Base-by-base conservation (phyloP, 2,888 invertebrate species). In the Cantharis rustica region DNA sequence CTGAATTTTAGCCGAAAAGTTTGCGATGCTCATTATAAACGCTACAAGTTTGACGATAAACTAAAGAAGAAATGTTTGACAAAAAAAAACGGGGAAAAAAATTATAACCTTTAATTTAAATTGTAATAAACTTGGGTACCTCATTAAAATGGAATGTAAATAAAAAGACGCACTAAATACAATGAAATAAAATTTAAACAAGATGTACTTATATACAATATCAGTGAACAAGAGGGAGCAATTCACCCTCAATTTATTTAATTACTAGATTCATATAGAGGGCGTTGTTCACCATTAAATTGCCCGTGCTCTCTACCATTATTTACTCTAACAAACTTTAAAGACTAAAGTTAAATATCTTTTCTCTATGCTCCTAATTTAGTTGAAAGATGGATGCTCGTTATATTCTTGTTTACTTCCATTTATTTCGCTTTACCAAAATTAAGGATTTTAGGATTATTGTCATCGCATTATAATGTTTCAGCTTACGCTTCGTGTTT, bases 341-440 rank as follows among this genome's bases (percentile, higher is more conserved):
- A 81, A 82, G 83, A 82, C 81, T 80, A 79, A 81, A 82, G 82
- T 83, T 83, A 81, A 83, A 83, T 82, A 83, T 81, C 80, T 77
- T 73, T 73, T 77, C 76, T 75, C 76, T 76, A 74, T 76, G 76
- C 72, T 70, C 71, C 76, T 76, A 69, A 76, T 78, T 78, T 78
- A 75, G 69, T 72, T 76, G 75, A 76, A 76, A 78, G 76, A 78
- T 76, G 69, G 78, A 78, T 72, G 69, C 73, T 74, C 73, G 75
- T 73, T 75, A 78, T 68, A 47, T 71, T 68, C 75, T 73, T 78
- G 72, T 76, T 74, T 76, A 68, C 74, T 47, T 68, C 64, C 78
- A 76, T 74, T 75, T 76, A 75, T 73, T 69, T 74, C 69, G 20
- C 69, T 17, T 73, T 75, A 71, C 68, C 63, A 63, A 68, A 77